Conservation (phyloP, 2,113 vertebrate genomes). For the Procavia capensis region DNA sequence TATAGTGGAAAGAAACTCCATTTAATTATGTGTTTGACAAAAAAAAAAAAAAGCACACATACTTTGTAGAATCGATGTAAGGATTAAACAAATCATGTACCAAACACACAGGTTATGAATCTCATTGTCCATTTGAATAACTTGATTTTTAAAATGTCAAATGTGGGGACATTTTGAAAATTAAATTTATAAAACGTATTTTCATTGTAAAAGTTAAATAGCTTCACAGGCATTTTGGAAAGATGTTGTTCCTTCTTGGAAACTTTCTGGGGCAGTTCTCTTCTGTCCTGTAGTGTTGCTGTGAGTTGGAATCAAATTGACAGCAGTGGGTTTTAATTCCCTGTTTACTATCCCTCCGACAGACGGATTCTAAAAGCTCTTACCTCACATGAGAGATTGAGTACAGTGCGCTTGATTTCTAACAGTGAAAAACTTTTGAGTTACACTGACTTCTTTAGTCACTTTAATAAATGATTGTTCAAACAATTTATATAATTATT, state of each 20-base stretch:
- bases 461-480: background rate
- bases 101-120: background rate
- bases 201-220: background rate
- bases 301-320: too few relatives aligned
- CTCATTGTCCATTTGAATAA: background rate
- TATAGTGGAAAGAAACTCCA: background rate
- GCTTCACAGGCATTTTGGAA: background rate
- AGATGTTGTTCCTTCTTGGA: background rate
- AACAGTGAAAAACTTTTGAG: background rate
- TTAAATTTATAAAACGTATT: background rate
- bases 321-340: too few relatives aligned
- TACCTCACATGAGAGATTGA: background rate
- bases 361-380: background rate
- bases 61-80: slow-evolving; percentile 3
- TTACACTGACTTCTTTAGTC: background rate
- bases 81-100: background rate
- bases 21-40: background rate
- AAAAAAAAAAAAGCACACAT: background rate
- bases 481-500: background rate
- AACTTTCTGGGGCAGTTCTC: too few relatives aligned
- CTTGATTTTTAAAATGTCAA: slow-evolving; percentile 20
- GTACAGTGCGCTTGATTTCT: background rate
- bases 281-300: too few relatives aligned
- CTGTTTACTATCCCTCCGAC: background rate
- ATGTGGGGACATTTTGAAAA: slow-evolving; percentile 11